These are phyloP conservation scores for Rhinogobius similis DNA, from an alignment of 2,113 vertebrate genomes.

Conservation along the genomic window DNA sequence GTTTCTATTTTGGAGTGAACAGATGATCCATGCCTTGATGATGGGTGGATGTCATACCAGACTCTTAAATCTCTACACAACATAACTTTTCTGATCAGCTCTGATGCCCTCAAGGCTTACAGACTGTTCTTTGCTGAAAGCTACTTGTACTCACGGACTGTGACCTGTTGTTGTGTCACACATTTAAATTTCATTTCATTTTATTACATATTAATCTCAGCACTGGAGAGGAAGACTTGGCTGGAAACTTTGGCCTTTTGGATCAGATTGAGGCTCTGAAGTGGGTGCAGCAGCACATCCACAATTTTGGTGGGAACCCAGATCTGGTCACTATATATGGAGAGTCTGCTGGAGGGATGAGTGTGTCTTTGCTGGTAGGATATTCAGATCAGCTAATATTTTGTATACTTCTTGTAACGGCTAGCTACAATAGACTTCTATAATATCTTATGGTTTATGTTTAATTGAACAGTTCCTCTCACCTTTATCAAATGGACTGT, in stretches of 20 bases:
- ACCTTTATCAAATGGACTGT: conserved; percentile 78
- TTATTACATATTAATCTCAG: conserved; percentile 72
- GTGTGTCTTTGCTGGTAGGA: conserved; percentile 83
- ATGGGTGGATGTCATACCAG: too few species aligned
- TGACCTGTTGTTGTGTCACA: too few species aligned
- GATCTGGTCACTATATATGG: conserved; percentile 86
- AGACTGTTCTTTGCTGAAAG: too few species aligned
- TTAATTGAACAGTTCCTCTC: conserved; percentile 78
- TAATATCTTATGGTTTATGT: neutral
- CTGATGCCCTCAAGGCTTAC: too few species aligned
- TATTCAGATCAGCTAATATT: neutral
- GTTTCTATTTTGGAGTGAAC: neutral
- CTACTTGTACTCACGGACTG: too few species aligned
- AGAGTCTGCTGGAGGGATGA: conserved; percentile 85
- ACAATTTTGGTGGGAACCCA: conserved; percentile 86
- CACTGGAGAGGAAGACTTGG: conserved; percentile 83
- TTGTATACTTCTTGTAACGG: too few species aligned
- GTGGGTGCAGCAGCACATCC: conserved; percentile 88
- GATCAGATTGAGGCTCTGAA: conserved; percentile 87
- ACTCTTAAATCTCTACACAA: too few species aligned
- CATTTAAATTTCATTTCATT: too few species aligned
- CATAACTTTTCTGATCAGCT: too few species aligned
- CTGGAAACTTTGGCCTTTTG: conserved; percentile 85
- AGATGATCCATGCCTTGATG: neutral
- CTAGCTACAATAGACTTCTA: too few species aligned